These are phyloP conservation scores for Dipodomys merriami DNA, from an alignment of 2,113 vertebrate genomes.

Conservation along the genomic window DNA sequence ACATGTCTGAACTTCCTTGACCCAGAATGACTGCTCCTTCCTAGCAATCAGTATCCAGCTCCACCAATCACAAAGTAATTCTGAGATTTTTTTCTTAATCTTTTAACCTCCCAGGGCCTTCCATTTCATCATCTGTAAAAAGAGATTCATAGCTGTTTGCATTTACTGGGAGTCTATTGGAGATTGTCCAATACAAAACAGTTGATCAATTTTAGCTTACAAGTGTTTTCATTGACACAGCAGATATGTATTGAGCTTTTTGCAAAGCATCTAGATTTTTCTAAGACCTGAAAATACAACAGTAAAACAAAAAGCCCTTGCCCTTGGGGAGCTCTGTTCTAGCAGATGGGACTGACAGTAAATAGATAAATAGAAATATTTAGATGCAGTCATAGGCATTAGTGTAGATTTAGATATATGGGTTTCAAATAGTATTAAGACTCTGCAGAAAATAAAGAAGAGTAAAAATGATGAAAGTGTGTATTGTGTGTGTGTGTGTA, in stretches of 20 bases:
- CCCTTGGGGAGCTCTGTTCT: neutral
- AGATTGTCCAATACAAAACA: neutral
- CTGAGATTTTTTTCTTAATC: neutral
- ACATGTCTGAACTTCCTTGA: neutral
- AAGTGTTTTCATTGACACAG: constrained; percentile 24
- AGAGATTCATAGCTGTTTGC: neutral
- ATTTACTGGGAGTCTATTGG: neutral
- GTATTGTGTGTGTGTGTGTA: too few species aligned
- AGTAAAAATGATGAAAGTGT: neutral
- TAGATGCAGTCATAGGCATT: neutral
- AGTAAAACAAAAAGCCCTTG: constrained; percentile 10
- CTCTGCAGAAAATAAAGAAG: neutral
- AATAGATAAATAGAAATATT: neutral
- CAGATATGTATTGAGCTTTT: neutral
- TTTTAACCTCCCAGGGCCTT: neutral
- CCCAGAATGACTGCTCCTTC: constrained; percentile 21
- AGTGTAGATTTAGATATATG: neutral
- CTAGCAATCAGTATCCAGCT: neutral
- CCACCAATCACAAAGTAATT: neutral
- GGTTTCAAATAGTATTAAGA: neutral
- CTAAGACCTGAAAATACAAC: neutral
- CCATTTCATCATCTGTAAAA: constrained; percentile 28
- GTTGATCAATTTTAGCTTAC: neutral
- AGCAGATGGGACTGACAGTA: neutral
- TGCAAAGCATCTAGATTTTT: neutral